A percentile compares a stretch with the other conserved stretches of the same genome.
Evolutionary conservation across 2,797 vertebrate species (phyloP).

Genomic region (Gila robusta): DNA sequence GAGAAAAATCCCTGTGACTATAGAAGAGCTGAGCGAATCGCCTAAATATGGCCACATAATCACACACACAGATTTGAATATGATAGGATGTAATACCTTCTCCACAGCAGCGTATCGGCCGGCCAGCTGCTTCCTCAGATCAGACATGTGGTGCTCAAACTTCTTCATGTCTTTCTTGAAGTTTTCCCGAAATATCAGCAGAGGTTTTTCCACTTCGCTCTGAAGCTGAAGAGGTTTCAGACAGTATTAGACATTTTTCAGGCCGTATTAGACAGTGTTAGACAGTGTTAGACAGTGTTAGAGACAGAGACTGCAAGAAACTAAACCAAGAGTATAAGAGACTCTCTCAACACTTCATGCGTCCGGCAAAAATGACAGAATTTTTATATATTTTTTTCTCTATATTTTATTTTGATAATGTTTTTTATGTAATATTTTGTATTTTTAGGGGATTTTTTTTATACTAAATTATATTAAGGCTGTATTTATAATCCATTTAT

Average conservation of each 20-base stretch:
- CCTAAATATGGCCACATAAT: not conserved
- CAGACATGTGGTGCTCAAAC: slow-evolving; percentile 94
- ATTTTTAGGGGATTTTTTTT: no score
- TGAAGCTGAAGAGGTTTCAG: slow-evolving; percentile 83
- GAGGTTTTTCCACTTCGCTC: slow-evolving; percentile 95
- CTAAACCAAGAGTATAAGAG: no score
- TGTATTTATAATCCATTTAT: no score
- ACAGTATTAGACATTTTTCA: not conserved
- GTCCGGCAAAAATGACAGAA: no score
- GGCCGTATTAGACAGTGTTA: not conserved
- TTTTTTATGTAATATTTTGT: no score
- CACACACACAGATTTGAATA: not conserved
- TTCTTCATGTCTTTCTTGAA: slow-evolving; percentile 99
- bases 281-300: not conserved
- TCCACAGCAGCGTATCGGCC: slow-evolving; percentile 89
- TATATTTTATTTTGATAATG: no score
- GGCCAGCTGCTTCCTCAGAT: slow-evolving; percentile 93
- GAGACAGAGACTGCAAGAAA: no score
- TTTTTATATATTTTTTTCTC: no score
- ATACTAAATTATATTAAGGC: no score
- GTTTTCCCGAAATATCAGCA: slow-evolving; percentile 94
- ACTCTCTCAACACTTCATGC: no score
- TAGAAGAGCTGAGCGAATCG: slow-evolving; percentile 47
- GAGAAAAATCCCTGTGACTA: slow-evolving; percentile 61
- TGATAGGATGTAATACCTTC: slow-evolving; percentile 79